phyloP scores from a whole-genome alignment of 1,140 invertebrate genomes.

The Drosophila nikananu region DNA sequence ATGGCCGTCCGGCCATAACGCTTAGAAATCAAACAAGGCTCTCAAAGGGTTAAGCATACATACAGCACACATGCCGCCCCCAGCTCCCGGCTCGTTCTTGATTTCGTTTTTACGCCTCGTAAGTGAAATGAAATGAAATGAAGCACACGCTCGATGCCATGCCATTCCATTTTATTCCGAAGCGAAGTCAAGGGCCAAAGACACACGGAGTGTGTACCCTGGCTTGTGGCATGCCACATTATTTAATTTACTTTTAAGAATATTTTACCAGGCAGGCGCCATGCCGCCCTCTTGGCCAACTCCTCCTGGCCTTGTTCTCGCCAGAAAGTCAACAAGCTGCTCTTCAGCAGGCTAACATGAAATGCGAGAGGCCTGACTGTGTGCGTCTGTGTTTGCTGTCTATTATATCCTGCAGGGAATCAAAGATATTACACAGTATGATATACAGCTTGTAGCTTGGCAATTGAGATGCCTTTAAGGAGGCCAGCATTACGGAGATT shows the following conservation, averaged over 20 bases:
- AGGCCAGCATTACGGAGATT: neutral
- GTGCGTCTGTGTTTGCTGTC: slow-evolving; percentile 15
- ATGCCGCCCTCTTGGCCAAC: slow-evolving; percentile 15
- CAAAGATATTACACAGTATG: slow-evolving; percentile 4
- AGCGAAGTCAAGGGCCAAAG: slow-evolving; percentile 22
- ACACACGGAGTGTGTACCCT: slow-evolving; percentile 17
- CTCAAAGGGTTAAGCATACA: slow-evolving; percentile 67
- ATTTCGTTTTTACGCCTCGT: slow-evolving; percentile 81
- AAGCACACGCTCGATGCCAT: slow-evolving; percentile 29
- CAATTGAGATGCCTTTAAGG: neutral
- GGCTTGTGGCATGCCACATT: slow-evolving; percentile 79
- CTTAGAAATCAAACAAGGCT: slow-evolving; percentile 75
- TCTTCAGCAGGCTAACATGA: slow-evolving; percentile 37
- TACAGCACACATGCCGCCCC: slow-evolving; percentile 24
- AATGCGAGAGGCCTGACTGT: slow-evolving; percentile 16
- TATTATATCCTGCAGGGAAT: slow-evolving; percentile 42
- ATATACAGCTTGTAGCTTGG: slow-evolving; percentile 5
- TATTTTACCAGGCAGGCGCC: slow-evolving; percentile 60
- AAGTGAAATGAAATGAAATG: slow-evolving; percentile 82
- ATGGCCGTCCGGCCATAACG: slow-evolving; percentile 64
- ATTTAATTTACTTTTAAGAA: slow-evolving; percentile 81
- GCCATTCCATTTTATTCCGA: slow-evolving; percentile 12
- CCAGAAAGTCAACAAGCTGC: slow-evolving; percentile 48
- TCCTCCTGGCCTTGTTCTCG: slow-evolving; percentile 22
- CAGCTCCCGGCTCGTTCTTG: slow-evolving; percentile 39